A percentile compares a stretch with the other conserved stretches of the same genome.
Evolutionary conservation across 2,797 vertebrate genomes (phyloP).

Genomic region (Sebastes glaucus): DNA sequence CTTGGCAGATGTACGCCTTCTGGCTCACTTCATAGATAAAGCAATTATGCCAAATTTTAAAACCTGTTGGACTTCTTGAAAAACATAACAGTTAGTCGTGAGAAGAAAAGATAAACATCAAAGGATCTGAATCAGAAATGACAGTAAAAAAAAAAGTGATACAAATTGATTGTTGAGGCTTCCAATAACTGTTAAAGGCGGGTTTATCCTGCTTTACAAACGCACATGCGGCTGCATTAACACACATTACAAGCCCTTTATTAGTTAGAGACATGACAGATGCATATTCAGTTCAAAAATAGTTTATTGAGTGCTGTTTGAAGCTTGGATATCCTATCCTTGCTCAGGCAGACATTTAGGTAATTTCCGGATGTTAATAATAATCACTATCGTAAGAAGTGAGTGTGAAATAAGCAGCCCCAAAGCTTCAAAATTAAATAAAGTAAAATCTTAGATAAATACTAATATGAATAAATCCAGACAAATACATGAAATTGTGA

Average conservation of each 20-base stretch:
- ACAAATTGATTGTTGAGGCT: not conserved
- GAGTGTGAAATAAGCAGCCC: not conserved
- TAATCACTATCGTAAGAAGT: not conserved
- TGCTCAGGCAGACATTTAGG: constrained; percentile 4
- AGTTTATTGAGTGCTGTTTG: constrained; percentile 7
- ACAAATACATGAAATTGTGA: not conserved
- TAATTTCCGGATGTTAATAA: not conserved
- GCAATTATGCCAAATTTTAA: not conserved
- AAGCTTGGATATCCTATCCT: not conserved
- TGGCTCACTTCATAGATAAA: not conserved
- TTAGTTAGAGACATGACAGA: not conserved
- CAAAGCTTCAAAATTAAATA: not conserved
- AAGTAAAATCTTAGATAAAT: not conserved
- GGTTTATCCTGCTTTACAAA: not conserved
- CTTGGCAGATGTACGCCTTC: constrained; percentile 11
- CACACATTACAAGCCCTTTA: not conserved
- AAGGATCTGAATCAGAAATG: not conserved
- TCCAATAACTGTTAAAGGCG: not conserved
- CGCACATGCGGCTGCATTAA: not conserved
- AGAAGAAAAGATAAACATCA: not conserved
- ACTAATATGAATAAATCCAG: not conserved
- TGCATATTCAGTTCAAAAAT: not conserved
- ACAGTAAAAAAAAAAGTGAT: not conserved
- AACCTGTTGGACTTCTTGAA: not conserved
- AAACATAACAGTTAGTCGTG: not conserved